These are phyloP conservation scores for Oasisia sp. DNA, from an alignment of 2,888 invertebrate genomes.

Conservation along the genomic window DNA sequence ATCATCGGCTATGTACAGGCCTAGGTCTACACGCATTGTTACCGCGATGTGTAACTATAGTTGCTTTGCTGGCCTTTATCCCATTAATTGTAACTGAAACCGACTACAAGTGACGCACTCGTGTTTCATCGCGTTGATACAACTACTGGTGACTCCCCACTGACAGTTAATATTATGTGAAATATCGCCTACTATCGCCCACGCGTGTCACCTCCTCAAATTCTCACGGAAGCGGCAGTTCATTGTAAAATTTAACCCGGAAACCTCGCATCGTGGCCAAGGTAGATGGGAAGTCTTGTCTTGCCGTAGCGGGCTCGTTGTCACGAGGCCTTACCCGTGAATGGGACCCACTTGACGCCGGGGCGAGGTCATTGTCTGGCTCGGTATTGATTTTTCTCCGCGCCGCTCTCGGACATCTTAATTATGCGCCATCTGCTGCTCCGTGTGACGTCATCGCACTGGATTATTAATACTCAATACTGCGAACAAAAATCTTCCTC, in stretches of 20 bases:
- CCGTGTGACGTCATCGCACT: background rate
- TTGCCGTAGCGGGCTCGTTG: background rate
- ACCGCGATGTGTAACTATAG: background rate
- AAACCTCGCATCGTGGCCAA: background rate
- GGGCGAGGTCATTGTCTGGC: background rate
- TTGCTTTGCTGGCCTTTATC: background rate
- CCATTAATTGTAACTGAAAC: background rate
- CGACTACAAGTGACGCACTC: background rate
- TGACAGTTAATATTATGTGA: background rate
- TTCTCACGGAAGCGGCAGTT: background rate
- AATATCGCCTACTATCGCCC: background rate
- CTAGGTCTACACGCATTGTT: background rate
- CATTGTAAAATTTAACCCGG: background rate
- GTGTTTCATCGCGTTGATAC: background rate
- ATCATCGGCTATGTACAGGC: no score
- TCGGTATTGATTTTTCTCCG: background rate
- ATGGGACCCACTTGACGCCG: background rate
- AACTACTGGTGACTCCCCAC: background rate
- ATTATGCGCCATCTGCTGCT: background rate
- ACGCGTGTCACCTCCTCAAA: background rate
- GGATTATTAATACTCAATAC: background rate
- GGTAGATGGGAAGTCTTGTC: background rate
- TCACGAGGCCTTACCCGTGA: background rate
- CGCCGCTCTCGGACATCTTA: background rate
- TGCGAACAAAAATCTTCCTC: background rate